These are phyloP conservation scores for Leptopilina drosophilae DNA, from an alignment of 2,888 invertebrate species.

Conservation along the genomic window DNA sequence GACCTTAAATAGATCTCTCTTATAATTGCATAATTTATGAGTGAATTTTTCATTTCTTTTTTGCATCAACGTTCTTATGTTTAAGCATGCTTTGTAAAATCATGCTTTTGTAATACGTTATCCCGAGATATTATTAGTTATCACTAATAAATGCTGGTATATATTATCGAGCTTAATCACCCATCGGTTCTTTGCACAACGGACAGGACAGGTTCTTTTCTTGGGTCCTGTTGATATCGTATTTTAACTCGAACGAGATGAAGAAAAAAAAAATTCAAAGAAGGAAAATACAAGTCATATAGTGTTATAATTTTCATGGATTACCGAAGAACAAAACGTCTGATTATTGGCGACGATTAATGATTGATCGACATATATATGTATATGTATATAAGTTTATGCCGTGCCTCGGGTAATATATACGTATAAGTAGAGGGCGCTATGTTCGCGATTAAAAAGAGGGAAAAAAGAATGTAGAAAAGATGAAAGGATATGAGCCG, in stretches of 20 bases:
- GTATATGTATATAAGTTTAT: background rate
- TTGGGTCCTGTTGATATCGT: constrained; percentile 5
- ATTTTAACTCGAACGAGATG: background rate
- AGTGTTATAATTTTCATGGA: constrained; percentile 21
- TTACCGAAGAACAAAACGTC: constrained; percentile 21
- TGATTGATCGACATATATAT: constrained; percentile 28
- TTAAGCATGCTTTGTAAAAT: constrained; percentile 2
- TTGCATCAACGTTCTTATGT: background rate
- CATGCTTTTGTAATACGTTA: background rate
- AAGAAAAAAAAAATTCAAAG: background rate
- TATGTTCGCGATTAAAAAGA: constrained; percentile 13
- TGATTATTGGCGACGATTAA: constrained; percentile 36
- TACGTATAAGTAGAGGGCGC: constrained; percentile 25
- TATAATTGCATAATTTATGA: constrained; percentile 32
- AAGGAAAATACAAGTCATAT: background rate
- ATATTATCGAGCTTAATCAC: constrained; percentile 8
- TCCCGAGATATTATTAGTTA: constrained; percentile 15
- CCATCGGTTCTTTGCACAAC: background rate
- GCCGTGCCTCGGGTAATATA: constrained; percentile 19
- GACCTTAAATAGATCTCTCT: constrained; percentile 24
- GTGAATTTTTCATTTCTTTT: constrained; percentile 4
- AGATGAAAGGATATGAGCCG: constrained; percentile 29
- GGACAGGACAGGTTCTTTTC: constrained; percentile 13
- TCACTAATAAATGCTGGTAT: constrained; percentile 12
- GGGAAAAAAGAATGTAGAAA: background rate